Base-by-base conservation (phyloP, 1,140 invertebrate species). In the Drosophila kikkawai region DNA sequence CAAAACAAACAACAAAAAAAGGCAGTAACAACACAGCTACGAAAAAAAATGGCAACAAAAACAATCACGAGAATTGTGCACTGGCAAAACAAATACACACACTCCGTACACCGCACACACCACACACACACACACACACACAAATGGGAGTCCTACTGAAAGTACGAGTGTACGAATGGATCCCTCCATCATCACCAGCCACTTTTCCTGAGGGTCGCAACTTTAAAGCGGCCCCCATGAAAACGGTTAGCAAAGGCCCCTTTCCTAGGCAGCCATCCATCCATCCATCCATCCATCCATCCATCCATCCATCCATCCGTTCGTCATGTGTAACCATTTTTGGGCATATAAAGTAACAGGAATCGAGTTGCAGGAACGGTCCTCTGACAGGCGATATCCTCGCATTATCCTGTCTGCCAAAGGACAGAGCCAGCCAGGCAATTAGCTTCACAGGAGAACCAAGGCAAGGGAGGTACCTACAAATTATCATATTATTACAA, bases 11-110 rank as follows among this genome's bases (percentile, higher is more conserved):
- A 51, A 51, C 47, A 29, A 32, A 7, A 37, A 29, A 29, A 5
- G 26, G 26, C 48, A 50, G 26, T 50, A 8, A 48, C 41, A 76
- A 57, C 26, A 61, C 26, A 61, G 48, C 45, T 66, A 63, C 50
- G 6, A 9, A n/a, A 22, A 22, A 19, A 56, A 39, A n/a, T 39
- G 47, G 37, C 57, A 51, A 55, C 58, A 57, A 74, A 61, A 80
- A 75, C 81, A 75, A 84, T 48, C 39, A 65, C 75, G 59, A 67
- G 61, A 75, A 78, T 60, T 82, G 51, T 64, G 61, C 57, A 50
- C 57, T 59, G 66, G 73, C 42, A 63, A 82, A 67, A 34, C 70
- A 32, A 70, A 67, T 53, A 48, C 37, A 75, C 60, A 73, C 50
- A 34, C 8, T 22, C 22, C 17, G 26, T 32, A 77, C 29, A 71